A percentile compares a stretch with the other conserved stretches of the same genome.
These are phyloP conservation scores for Coracopsis vasa DNA, from an alignment of 2,113 vertebrate species.

Conservation along the genomic window DNA sequence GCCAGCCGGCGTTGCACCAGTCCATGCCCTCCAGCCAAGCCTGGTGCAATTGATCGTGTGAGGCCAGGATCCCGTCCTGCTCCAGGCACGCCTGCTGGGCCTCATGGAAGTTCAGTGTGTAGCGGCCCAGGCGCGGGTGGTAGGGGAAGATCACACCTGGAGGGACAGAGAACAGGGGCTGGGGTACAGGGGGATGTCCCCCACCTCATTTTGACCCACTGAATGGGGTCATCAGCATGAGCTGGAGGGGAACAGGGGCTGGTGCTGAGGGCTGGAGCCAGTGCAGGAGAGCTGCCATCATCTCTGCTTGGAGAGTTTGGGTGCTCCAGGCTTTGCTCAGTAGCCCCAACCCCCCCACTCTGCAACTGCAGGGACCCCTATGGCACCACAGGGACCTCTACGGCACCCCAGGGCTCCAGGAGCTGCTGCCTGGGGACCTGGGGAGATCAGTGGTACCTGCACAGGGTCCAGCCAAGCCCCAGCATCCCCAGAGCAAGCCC, in stretches of 20 bases:
- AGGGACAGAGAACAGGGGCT: background rate
- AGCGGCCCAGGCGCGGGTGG: constrained; percentile 88
- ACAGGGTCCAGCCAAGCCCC: fast-evolving
- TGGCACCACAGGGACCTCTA: fast-evolving
- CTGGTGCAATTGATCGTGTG: constrained; percentile 89
- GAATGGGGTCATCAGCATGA: fast-evolving
- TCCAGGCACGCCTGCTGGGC: constrained; percentile 84
- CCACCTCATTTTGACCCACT: background rate
- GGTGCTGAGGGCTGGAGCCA: background rate
- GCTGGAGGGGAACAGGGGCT: fast-evolving
- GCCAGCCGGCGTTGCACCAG: constrained; percentile 97
- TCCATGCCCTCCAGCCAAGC: constrained; percentile 92
- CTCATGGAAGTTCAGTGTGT: constrained; percentile 88
- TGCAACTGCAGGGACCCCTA: background rate
- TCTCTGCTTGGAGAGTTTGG: background rate
- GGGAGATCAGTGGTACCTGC: fast-evolving
- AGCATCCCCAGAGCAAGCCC: fast-evolving
- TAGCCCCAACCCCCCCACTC: background rate
- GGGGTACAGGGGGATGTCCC: background rate
- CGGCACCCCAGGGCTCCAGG: fast-evolving
- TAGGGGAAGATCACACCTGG: constrained; percentile 95
- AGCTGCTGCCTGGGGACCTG: background rate
- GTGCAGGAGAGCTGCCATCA: background rate
- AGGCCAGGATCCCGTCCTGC: constrained; percentile 93
- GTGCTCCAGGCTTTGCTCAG: background rate